Base-by-base conservation (phyloP, 2,797 vertebrate species). In the Pseudochromis fuscus region DNA sequence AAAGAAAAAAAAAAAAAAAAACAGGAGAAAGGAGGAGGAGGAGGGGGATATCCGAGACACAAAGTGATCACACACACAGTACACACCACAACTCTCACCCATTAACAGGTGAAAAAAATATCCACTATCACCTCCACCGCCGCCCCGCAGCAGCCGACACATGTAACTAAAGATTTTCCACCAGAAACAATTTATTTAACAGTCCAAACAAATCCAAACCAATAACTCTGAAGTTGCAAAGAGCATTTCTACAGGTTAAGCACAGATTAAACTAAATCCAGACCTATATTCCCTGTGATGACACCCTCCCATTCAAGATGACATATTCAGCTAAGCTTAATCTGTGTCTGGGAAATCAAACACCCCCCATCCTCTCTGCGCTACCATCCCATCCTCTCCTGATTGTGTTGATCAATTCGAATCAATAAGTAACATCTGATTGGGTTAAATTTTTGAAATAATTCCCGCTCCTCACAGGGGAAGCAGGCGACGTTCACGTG, bases 231-330 rank as follows among this genome's bases (percentile, higher is more conserved):
- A 60, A 27, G 45, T 48, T 69, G 27, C n/a, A 5, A n/a, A n/a
- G n/a, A n/a, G n/a, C n/a, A 74, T 74, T 74, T 73, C 66, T 58
- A 60, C 81, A 87, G 88, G 80, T 87, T 87, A 85, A 88, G 67
- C 67, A 77, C 72, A 87, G 83, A 86, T 88, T 87, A 83, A 77
- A 84, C 80, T 83, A 75, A 87, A 87, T 85, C 79, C 84, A 82
- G 82, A 66, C 82, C 84, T 83, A 82, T 87, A 82, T 89, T 84
- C 51, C 31, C 64, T 23, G 58, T 46, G 61, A 84, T 76, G 60
- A 67, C 60, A 71, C 51, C 46, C 35, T 78, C 67, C n/a, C 44
- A 53, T 44, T 77, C 58, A 85, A 81, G 65, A 85, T 74, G 69
- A 77, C 75, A 87, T 48, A 82, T 85, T 77, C 53, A 74, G 72